Conservation (phyloP, 2,113 vertebrate genomes). For the Centropus bengalensis region DNA sequence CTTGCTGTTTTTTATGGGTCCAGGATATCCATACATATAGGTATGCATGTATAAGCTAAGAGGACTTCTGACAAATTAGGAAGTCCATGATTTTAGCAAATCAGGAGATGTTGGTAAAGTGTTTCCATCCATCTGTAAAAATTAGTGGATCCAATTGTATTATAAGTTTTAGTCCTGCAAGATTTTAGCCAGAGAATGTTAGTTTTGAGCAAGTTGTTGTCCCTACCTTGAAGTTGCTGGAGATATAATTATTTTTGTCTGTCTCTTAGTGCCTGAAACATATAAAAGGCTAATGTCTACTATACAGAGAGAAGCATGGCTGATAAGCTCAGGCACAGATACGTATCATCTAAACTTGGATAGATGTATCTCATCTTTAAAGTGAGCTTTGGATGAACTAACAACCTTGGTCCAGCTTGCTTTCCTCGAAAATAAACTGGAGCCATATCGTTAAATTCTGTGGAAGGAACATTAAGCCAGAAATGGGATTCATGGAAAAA, state of each 20-base stretch:
- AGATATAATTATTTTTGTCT: background rate
- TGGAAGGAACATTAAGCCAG: background rate
- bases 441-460: background rate
- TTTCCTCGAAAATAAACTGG: background rate
- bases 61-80: background rate
- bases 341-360: background rate
- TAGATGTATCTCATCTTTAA: background rate
- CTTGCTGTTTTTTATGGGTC: background rate
- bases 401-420: background rate
- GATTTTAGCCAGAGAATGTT: background rate
- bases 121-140: background rate
- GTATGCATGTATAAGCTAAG: background rate
- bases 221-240: background rate
- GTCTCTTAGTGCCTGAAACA: background rate
- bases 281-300: background rate
- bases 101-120: background rate
- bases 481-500: background rate
- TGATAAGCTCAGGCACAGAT: background rate
- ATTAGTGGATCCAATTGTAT: background rate
- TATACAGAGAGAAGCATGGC: background rate
- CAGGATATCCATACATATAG: background rate
- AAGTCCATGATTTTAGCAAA: background rate
- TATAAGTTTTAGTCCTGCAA: background rate
- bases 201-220: background rate
- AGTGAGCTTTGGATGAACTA: background rate